Evolutionary conservation across 2,797 vertebrate species (phyloP).

Genomic region (Momotus momota): DNA sequence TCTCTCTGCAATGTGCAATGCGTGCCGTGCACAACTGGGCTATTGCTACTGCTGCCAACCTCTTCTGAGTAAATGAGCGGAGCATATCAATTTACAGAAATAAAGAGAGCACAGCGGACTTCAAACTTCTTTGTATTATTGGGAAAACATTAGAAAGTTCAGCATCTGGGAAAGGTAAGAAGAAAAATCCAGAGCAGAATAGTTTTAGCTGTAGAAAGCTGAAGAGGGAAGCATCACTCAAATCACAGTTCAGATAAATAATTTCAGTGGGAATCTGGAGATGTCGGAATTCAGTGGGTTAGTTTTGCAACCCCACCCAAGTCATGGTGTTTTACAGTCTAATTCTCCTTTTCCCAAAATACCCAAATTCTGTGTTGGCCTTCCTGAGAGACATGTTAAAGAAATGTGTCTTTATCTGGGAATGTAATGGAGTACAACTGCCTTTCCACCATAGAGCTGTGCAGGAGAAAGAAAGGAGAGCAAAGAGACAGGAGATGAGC

Average conservation of each 20-base stretch:
- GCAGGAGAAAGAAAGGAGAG: neutral
- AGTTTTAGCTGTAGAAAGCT: neutral
- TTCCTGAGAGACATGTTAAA: neutral
- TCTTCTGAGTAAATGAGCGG: neutral
- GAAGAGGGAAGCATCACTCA: neutral
- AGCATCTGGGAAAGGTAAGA: neutral
- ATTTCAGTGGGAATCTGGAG: neutral
- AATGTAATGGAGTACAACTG: neutral
- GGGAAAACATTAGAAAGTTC: constrained; percentile 1
- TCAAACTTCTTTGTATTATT: constrained; percentile 13
- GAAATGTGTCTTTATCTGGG: neutral
- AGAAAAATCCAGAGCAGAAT: neutral
- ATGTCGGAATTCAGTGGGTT: neutral
- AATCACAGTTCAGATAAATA: neutral
- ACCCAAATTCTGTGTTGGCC: neutral
- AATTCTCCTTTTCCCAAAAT: neutral
- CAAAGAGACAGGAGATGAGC: neutral
- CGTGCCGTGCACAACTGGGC: neutral
- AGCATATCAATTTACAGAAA: neutral
- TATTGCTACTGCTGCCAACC: constrained; percentile 31
- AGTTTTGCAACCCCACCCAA: neutral
- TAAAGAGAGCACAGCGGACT: neutral
- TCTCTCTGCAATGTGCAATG: neutral
- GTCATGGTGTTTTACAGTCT: neutral
- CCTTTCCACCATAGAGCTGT: neutral